These are phyloP conservation scores for Riparia riparia DNA, from an alignment of 2,113 vertebrate genomes.

Conservation along the genomic window DNA sequence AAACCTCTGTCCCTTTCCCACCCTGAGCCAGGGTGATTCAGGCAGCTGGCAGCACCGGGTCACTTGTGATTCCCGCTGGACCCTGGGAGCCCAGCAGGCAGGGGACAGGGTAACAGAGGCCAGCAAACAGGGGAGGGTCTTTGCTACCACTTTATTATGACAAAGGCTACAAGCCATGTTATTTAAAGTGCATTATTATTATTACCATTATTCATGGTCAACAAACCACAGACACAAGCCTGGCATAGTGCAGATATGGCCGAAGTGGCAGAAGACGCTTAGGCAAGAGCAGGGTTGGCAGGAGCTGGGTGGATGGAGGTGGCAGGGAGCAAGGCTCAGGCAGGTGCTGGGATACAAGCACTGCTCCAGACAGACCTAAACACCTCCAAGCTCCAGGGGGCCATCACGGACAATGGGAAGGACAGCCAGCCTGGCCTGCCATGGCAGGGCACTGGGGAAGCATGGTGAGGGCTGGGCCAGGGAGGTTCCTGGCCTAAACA, in stretches of 20 bases:
- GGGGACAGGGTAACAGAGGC: neutral
- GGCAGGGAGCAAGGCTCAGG: neutral
- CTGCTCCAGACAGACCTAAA: conserved; percentile 10
- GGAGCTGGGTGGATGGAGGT: fast-evolving
- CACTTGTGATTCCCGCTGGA: fast-evolving
- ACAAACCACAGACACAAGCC: conserved; percentile 66
- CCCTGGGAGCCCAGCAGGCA: neutral
- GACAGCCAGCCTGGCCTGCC: neutral
- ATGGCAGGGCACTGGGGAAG: neutral
- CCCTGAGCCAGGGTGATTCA: neutral
- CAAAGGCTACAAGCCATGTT: conserved; percentile 77
- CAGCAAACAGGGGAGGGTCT: neutral
- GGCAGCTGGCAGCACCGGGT: fast-evolving
- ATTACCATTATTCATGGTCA: conserved; percentile 55
- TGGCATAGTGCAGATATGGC: conserved; percentile 43
- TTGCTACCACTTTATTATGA: conserved; percentile 79
- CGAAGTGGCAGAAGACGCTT: neutral
- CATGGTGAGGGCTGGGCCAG: neutral
- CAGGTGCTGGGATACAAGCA: neutral
- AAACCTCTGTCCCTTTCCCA: neutral
- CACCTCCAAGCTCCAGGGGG: neutral
- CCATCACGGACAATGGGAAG: fast-evolving
- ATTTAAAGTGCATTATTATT: conserved; percentile 80
- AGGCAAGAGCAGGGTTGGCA: neutral
- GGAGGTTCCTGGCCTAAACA: fast-evolving